Conservation (phyloP, 2,797 vertebrate genomes). For the Cheirogaleus major region DNA sequence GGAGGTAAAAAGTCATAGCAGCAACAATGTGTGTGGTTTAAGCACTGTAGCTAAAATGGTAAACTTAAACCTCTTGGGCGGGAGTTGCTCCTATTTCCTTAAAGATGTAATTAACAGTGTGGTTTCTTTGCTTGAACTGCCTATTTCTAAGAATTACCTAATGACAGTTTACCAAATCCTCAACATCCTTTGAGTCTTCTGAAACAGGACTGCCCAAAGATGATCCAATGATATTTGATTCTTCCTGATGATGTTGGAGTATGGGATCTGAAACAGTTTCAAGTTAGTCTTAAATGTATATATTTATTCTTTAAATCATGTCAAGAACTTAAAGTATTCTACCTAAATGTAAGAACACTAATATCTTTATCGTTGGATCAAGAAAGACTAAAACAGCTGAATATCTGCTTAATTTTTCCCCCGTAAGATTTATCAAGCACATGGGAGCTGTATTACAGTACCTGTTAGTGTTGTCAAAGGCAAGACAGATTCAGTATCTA, state of each 20-base stretch:
- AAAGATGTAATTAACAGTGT: conserved; percentile 72
- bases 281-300: conserved; percentile 40
- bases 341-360: not conserved
- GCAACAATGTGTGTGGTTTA: conserved; percentile 73
- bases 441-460: conserved; percentile 63
- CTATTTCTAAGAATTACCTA: conserved; percentile 75
- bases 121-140: conserved; percentile 69
- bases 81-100: conserved; percentile 77
- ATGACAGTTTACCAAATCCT: conserved; percentile 87
- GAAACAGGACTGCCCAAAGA: conserved; percentile 85
- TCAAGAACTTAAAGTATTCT: conserved; percentile 21
- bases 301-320: not conserved
- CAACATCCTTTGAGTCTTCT: conserved; percentile 88
- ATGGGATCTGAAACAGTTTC: conserved; percentile 92
- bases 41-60: conserved; percentile 53
- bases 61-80: conserved; percentile 54
- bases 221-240: conserved; percentile 87
- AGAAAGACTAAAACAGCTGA: not conserved
- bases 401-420: not conserved
- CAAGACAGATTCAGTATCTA: conserved; percentile 88
- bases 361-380: not conserved
- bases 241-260: conserved; percentile 95
- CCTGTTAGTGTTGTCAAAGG: conserved; percentile 92
- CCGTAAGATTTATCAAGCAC: not conserved
- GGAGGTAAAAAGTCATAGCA: conserved; percentile 79